These are phyloP conservation scores for Caenorhabditis latens DNA, from an alignment of 1,140 invertebrate genomes.

Conservation along the genomic window DNA sequence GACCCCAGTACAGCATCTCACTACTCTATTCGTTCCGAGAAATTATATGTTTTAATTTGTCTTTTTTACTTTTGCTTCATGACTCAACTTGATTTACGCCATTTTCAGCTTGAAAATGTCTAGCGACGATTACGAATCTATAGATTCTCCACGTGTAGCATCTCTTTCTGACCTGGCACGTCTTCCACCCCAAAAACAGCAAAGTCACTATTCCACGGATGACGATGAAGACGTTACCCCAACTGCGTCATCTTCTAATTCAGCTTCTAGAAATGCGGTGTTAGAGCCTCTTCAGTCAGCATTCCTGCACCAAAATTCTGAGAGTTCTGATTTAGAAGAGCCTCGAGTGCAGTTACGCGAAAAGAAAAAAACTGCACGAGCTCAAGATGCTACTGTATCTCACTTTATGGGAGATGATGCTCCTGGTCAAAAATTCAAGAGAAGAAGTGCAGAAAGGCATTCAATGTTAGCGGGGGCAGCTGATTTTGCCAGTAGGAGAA, in stretches of 20 bases:
- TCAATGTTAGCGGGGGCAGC: slow-evolving; percentile 49
- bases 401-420: slow-evolving; percentile 22
- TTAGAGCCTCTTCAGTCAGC: background rate
- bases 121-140: slow-evolving; percentile 39
- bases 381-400: slow-evolving; percentile 20
- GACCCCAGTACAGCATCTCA: too few relatives aligned
- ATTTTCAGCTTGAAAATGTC: slow-evolving; percentile 26
- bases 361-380: slow-evolving; percentile 23
- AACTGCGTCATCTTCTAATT: background rate
- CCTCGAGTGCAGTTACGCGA: slow-evolving; percentile 3
- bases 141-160: slow-evolving; percentile 10
- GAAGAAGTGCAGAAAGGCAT: slow-evolving; percentile 55
- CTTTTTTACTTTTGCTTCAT: too few relatives aligned
- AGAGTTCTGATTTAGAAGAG: slow-evolving; percentile 23
- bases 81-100: too few relatives aligned
- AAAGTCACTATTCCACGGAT: background rate
- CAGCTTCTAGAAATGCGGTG: background rate
- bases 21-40: too few relatives aligned
- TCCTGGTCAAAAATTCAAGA: slow-evolving; percentile 7
- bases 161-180: slow-evolving; percentile 20
- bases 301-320: background rate
- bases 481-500: slow-evolving; percentile 52
- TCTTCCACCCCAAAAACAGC: background rate
- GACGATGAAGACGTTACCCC: slow-evolving; percentile 32
- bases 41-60: too few relatives aligned